Evolutionary conservation across 2,888 invertebrate genomes (phyloP).

Genomic region (Drosophila suboccidentalis): DNA sequence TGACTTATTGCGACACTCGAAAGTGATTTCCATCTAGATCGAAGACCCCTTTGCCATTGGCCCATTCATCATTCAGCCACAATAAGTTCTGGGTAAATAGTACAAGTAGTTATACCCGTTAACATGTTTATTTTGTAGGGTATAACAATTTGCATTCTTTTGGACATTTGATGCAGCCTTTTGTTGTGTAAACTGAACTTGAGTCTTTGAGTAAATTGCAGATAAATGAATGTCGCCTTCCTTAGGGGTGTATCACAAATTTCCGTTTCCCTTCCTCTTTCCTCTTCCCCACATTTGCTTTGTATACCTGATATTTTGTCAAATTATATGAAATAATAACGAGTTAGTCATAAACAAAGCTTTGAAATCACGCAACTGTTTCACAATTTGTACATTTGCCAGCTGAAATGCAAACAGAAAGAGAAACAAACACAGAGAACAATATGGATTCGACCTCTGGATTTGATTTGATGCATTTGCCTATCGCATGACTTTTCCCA

Average conservation of each 20-base stretch:
- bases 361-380: constrained; percentile 52
- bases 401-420: constrained; percentile 1
- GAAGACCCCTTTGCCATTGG: constrained; percentile 8
- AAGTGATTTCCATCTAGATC: constrained; percentile 27
- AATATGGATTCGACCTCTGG: constrained; percentile 10
- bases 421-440: constrained; percentile 1
- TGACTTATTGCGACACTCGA: constrained; percentile 53
- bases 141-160: constrained; percentile 16
- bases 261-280: background rate
- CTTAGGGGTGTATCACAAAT: background rate
- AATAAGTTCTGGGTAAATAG: constrained; percentile 47
- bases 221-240: constrained; percentile 28
- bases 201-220: constrained; percentile 30
- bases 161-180: constrained; percentile 16
- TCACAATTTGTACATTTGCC: constrained; percentile 28
- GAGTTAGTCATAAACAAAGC: constrained; percentile 48
- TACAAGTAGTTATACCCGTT: constrained; percentile 2
- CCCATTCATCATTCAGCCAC: constrained; percentile 37
- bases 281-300: background rate
- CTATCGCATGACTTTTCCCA: constrained; percentile 43
- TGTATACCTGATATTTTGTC: constrained; percentile 31
- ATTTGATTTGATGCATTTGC: constrained; percentile 23
- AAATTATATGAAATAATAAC: constrained; percentile 37
- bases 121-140: background rate
- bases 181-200: constrained; percentile 32